Conservation (phyloP, 2,113 vertebrate species). For the Percina caprodes region DNA sequence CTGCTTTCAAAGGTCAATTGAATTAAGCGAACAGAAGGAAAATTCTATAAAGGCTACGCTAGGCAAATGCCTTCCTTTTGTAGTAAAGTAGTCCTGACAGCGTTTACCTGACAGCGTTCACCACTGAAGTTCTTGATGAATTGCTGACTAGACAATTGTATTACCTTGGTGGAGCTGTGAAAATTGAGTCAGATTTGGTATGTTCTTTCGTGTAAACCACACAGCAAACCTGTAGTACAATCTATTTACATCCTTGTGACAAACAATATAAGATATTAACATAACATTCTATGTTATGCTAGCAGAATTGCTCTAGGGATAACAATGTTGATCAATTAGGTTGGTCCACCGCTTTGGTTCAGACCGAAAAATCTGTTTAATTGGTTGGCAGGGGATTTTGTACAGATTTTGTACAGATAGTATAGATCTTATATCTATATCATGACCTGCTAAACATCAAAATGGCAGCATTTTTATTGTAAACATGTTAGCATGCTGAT, state of each 20-base stretch:
- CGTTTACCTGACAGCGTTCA: not conserved
- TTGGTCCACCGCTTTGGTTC: not conserved
- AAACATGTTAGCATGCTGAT: not conserved
- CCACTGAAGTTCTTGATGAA: conserved; percentile 24
- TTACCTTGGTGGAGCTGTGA: conserved; percentile 11
- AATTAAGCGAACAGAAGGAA: not conserved
- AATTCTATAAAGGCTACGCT: not conserved
- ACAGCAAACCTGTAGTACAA: not conserved
- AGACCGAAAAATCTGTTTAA: not conserved
- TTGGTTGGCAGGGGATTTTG: not conserved
- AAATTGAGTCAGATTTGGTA: conserved; percentile 4
- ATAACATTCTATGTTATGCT: not conserved
- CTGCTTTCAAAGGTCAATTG: conserved; percentile 2
- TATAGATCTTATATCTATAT: too few relatives aligned
- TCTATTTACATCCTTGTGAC: not conserved
- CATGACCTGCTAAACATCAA: not conserved
- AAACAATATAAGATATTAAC: not conserved
- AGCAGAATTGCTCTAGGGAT: not conserved
- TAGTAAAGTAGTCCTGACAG: conserved; percentile 1
- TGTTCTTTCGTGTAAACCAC: not conserved
- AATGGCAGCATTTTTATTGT: not conserved
- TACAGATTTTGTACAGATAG: not conserved
- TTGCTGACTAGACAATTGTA: not conserved
- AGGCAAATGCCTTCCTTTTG: not conserved
- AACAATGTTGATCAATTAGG: not conserved